Percentiles rank a stretch among this genome's conserved stretches.
Conservation (phyloP, 2,888 invertebrate genomes). For the Liopterus haemorrhoidalis region DNA sequence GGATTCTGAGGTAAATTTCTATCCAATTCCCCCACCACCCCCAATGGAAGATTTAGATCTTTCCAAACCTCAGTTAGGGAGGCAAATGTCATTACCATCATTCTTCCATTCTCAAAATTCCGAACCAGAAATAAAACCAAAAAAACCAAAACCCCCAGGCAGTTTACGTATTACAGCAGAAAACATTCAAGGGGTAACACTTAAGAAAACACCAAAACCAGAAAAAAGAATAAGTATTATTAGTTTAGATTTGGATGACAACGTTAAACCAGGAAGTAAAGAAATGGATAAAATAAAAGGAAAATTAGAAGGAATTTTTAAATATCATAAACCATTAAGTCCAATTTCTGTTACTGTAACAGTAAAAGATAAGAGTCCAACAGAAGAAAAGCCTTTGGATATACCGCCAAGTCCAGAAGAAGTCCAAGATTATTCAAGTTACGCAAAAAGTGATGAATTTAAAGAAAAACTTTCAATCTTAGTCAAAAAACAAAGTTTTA, state of each 20-base stretch:
- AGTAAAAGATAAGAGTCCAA: too few relatives aligned
- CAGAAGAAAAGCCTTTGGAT: too few relatives aligned
- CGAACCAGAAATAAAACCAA: conserved; percentile 7
- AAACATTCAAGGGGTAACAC: background rate
- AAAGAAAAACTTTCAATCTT: too few relatives aligned
- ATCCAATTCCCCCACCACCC: conserved; percentile 30
- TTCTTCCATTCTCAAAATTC: conserved; percentile 27
- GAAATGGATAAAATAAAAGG: conserved; percentile 25
- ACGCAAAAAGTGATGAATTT: too few relatives aligned
- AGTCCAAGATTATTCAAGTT: too few relatives aligned
- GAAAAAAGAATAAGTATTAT: conserved; percentile 2
- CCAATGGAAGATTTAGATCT: conserved; percentile 29
- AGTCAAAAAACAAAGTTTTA: too few relatives aligned
- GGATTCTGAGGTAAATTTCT: too few relatives aligned
- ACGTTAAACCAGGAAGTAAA: conserved; percentile 28
- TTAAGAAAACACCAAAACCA: background rate
- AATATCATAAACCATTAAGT: conserved; percentile 11
- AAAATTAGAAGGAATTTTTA: conserved; percentile 26
- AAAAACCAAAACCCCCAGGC: conserved; percentile 3
- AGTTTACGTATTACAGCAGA: conserved; percentile 8
- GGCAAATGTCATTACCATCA: conserved; percentile 17
- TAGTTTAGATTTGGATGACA: conserved; percentile 18
- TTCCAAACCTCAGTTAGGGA: conserved; percentile 27
- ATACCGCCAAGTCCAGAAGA: too few relatives aligned
- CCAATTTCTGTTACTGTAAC: too few relatives aligned